Evolutionary conservation across 1,140 invertebrate species (phyloP).

Genomic region (Spodoptera litura): DNA sequence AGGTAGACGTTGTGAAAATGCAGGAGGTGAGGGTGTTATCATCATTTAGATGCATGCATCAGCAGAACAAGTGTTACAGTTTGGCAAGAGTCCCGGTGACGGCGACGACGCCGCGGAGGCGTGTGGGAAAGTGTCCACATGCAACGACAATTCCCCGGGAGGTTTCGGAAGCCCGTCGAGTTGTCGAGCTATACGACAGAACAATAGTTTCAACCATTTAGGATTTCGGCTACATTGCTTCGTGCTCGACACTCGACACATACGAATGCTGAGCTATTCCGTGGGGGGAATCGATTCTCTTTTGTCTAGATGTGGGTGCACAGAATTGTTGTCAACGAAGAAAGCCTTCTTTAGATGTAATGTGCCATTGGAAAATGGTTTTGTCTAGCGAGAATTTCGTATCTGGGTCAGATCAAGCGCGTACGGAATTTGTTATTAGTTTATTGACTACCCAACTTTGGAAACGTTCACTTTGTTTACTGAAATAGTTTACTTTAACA

Average conservation of each 20-base stretch:
- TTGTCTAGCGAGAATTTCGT: not conserved
- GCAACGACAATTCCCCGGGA: constrained; percentile 50
- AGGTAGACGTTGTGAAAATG: not conserved
- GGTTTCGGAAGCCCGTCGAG: constrained; percentile 42
- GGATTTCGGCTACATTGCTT: constrained; percentile 54
- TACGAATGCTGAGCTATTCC: constrained; percentile 26
- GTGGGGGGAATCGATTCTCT: constrained; percentile 53
- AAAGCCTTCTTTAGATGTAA: constrained; percentile 32
- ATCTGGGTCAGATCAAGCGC: not conserved
- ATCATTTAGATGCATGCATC: constrained; percentile 15
- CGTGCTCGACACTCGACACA: constrained; percentile 36
- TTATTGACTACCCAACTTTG: not conserved
- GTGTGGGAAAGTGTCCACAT: constrained; percentile 56
- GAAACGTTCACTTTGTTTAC: not conserved
- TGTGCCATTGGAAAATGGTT: constrained; percentile 1
- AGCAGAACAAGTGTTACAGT: constrained; percentile 48
- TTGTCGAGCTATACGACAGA: constrained; percentile 50
- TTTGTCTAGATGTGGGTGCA: constrained; percentile 45
- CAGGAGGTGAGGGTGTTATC: constrained; percentile 17
- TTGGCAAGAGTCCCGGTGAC: constrained; percentile 47
- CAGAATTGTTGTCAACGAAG: constrained; percentile 32
- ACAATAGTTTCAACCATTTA: constrained; percentile 56
- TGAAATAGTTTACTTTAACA: not conserved
- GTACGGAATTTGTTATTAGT: not conserved
- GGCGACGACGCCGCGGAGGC: constrained; percentile 21